These are phyloP conservation scores for Ivindomyrus marchei DNA, from an alignment of 2,113 vertebrate genomes.

Conservation along the genomic window DNA sequence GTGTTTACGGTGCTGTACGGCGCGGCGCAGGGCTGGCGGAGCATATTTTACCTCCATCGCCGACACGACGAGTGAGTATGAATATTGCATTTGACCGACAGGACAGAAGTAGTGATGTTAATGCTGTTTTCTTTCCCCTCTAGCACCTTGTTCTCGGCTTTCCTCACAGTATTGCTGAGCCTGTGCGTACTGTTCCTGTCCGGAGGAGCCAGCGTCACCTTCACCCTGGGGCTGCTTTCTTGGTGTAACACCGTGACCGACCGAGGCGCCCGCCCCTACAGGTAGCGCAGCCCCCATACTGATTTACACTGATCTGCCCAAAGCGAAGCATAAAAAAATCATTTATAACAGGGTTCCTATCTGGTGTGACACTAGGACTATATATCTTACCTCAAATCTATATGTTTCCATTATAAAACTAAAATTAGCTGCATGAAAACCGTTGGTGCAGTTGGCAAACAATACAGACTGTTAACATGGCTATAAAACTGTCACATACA, in stretches of 20 bases:
- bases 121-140: constrained; percentile 10
- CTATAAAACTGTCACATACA: neutral
- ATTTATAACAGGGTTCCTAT: neutral
- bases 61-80: constrained; percentile 65
- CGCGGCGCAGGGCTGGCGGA: constrained; percentile 66
- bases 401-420: too few species aligned
- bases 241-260: constrained; percentile 68
- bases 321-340: neutral
- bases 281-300: constrained; percentile 38
- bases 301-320: neutral
- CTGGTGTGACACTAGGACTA: neutral
- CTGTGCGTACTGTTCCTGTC: constrained; percentile 63
- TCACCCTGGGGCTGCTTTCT: constrained; percentile 59
- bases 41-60: constrained; percentile 65
- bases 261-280: constrained; percentile 50
- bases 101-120: neutral
- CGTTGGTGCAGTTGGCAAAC: neutral
- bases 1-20: constrained; percentile 67
- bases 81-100: neutral
- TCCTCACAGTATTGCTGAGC: constrained; percentile 64
- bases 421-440: too few species aligned
- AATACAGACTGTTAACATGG: neutral
- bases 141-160: constrained; percentile 67
- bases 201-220: constrained; percentile 56
- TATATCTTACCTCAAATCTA: neutral